Base-by-base conservation (phyloP, 53 echinoderm and acorn worm species). In the Actinopyga echinites region DNA sequence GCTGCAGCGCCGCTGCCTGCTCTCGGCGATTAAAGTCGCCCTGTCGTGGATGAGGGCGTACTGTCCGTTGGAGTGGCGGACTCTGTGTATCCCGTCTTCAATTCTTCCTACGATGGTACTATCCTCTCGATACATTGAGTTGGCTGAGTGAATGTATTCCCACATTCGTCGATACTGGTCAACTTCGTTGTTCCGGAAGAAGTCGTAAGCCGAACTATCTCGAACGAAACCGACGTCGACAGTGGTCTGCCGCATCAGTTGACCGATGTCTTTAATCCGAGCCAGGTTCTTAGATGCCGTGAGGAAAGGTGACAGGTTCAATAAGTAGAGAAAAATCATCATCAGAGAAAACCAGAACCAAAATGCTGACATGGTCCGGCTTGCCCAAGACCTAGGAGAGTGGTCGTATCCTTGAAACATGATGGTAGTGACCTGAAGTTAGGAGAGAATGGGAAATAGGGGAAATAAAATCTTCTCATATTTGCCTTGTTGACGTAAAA, bases 11-110 rank as follows among this genome's bases (percentile, higher is more conserved):
- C 88, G 75, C 49, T 89, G 85, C 32, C 82, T 75, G 3, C 90
- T 84, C 60, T 93, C 97, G 37, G 86, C 80, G 85, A 88, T 83
- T 53, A 97, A 79, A 26, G 91, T 88, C 31, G 71, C 55, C 43
- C 82, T 75, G 82, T 97, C 97, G 64, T 92, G 92, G 29, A 97
- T 94, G 79, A 97, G 84, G 82, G 92, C 97, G 44, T 97, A 97
- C 74, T 90, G 86, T 59, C 94, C 97, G 68, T 97, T 97, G 25
- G 94, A 94, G 45, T 90, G 85, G 29, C 94, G 92, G 9, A 94
- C 89, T 29, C 94, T 71, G 31, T 89, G 82, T n/a, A 97, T 88
- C n/a, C 92, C 97, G 30, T 90, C 89, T 69, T 90, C 92, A 13
- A 93, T 89, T 28, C 89, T 89, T 3, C 87, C 73, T 45, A 88